Evolutionary conservation across 1,140 invertebrate genomes (phyloP).

Genomic region (Drosophila micromelanica): DNA sequence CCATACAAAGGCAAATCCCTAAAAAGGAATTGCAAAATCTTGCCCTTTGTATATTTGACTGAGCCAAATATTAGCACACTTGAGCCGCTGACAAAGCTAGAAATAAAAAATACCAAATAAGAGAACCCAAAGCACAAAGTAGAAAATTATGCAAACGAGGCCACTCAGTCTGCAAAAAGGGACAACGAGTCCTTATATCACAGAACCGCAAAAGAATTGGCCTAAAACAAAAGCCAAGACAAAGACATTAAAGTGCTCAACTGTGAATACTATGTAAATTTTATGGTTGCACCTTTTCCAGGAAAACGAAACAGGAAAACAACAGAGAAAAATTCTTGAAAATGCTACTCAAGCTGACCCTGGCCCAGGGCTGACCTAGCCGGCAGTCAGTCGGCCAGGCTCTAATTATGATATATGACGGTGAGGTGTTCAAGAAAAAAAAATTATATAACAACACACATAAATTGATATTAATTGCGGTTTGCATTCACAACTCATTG

Average conservation of each 20-base stretch:
- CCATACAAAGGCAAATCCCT: conserved; percentile 34
- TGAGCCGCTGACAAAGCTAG: conserved; percentile 35
- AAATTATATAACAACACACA: conserved; percentile 54
- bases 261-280: conserved; percentile 65
- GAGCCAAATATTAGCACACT: conserved; percentile 52
- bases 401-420: conserved; percentile 77
- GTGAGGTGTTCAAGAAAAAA: conserved; percentile 37
- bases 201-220: conserved; percentile 38
- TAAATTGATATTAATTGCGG: conserved; percentile 79
- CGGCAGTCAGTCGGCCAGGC: conserved; percentile 28
- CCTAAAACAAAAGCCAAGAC: conserved; percentile 43
- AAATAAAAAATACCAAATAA: conserved; percentile 31
- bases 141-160: conserved; percentile 65
- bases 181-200: conserved; percentile 35
- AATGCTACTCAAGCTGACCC: neutral
- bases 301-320: neutral
- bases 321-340: conserved; percentile 4
- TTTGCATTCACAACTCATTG: conserved; percentile 46
- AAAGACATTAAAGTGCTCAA: conserved; percentile 45
- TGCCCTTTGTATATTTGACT: conserved; percentile 21
- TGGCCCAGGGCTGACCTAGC: neutral
- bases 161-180: conserved; percentile 33
- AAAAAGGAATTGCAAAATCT: conserved; percentile 31
- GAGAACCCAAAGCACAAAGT: conserved; percentile 51
- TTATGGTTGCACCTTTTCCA: conserved; percentile 40